A percentile compares a stretch with the other conserved stretches of the same genome.
phyloP scores from a whole-genome alignment of 2,797 vertebrate species.

The Xyrichtys novacula region DNA sequence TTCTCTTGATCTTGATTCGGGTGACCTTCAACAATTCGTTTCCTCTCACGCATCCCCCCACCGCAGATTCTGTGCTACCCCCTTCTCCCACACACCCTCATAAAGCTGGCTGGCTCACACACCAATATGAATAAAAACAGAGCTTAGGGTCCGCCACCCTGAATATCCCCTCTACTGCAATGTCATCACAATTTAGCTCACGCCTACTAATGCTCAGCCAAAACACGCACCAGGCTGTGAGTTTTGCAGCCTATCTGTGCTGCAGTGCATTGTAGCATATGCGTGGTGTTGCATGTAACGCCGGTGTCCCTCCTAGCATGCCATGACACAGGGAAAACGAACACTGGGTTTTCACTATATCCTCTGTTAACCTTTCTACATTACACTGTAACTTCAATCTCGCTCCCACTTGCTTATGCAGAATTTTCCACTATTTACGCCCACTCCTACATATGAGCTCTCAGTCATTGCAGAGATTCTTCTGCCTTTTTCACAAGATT shows the following conservation, averaged over 20 bases:
- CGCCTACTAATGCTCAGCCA: conserved; percentile 39
- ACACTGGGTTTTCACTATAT: background rate
- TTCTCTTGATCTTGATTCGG: conserved; percentile 7
- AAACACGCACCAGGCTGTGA: conserved; percentile 50
- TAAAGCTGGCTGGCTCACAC: conserved; percentile 14
- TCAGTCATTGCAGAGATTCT: background rate
- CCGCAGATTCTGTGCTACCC: conserved; percentile 5
- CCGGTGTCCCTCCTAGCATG: background rate
- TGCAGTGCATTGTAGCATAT: background rate
- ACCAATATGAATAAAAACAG: conserved; percentile 54
- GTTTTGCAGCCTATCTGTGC: conserved; percentile 29
- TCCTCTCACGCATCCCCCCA: background rate
- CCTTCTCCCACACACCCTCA: conserved; percentile 21
- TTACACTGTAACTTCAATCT: conserved; percentile 24
- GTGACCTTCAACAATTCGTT: background rate
- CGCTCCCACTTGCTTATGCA: conserved; percentile 13
- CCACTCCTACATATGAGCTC: conserved; percentile 36
- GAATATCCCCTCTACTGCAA: conserved; percentile 57
- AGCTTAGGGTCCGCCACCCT: conserved; percentile 54
- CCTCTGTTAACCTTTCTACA: conserved; percentile 13
- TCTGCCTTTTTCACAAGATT: background rate
- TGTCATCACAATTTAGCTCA: conserved; percentile 60
- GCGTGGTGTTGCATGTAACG: conserved; percentile 8
- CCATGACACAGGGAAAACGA: conserved; percentile 3
- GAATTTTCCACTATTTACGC: conserved; percentile 14